phyloP scores from a whole-genome alignment of 2,113 vertebrate species.

The Mormyrus iriodes region DNA sequence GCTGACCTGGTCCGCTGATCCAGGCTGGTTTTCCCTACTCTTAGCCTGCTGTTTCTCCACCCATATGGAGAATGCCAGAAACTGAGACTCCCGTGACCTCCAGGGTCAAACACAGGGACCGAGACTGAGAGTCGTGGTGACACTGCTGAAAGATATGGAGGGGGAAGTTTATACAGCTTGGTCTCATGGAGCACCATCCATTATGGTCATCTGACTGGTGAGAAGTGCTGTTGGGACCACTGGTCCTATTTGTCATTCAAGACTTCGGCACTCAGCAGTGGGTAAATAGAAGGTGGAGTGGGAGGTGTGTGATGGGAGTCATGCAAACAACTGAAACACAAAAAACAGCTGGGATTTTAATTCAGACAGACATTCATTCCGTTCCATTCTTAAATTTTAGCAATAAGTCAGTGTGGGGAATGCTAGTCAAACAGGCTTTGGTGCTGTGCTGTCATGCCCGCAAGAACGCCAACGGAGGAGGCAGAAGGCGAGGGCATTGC shows the following conservation, averaged over 20 bases:
- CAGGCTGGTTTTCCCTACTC: not conserved
- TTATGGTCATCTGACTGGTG: conserved; percentile 47
- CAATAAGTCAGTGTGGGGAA: not conserved
- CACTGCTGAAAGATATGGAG: conserved; percentile 34
- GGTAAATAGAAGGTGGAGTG: not conserved
- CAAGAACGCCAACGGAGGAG: not conserved
- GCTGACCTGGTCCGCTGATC: not conserved
- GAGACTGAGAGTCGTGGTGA: conserved; percentile 34
- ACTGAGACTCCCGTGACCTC: not conserved
- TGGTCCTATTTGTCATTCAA: conserved; percentile 25
- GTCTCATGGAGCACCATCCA: conserved; percentile 31
- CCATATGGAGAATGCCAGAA: not conserved
- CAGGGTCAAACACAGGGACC: conserved; percentile 26
- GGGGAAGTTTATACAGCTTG: not conserved
- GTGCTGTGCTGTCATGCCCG: not conserved
- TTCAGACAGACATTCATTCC: not conserved
- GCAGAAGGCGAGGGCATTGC: not conserved
- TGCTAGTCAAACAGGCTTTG: not conserved
- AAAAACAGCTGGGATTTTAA: not conserved
- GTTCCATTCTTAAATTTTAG: not conserved
- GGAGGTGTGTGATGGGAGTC: not conserved
- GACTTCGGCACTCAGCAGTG: conserved; percentile 22
- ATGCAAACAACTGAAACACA: not conserved
- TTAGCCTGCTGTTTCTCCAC: not conserved
- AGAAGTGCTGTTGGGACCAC: conserved; percentile 15